phyloP scores from a whole-genome alignment of 2,797 vertebrate species.

The Rhynchotus rufescens region DNA sequence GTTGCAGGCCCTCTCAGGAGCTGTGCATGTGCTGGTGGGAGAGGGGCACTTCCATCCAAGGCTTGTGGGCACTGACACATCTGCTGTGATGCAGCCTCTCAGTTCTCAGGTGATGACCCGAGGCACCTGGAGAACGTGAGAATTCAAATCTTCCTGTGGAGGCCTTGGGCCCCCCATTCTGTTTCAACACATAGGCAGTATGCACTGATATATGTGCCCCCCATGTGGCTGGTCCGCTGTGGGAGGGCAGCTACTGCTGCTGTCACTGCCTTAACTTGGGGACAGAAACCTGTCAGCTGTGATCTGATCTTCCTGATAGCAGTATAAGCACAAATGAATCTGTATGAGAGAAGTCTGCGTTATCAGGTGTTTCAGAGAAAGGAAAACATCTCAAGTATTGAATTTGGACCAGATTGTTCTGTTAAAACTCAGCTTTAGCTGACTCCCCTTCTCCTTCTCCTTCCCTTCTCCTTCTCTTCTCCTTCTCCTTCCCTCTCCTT shows the following conservation, averaged over 20 bases:
- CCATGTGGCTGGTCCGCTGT: neutral
- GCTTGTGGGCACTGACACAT: neutral
- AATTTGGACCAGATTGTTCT: neutral
- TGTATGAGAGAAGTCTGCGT: neutral
- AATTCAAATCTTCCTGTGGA: neutral
- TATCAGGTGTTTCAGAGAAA: neutral
- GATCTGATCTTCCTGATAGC: neutral
- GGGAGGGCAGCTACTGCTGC: neutral
- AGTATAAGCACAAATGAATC: neutral
- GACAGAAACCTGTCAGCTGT: neutral
- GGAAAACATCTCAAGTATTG: neutral
- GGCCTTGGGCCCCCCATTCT: neutral
- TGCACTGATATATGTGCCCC: rapidly evolving
- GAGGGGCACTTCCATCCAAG: neutral
- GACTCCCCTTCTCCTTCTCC: neutral
- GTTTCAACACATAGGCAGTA: neutral
- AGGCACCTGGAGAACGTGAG: neutral
- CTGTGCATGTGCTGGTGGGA: neutral
- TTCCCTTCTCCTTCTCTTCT: neutral
- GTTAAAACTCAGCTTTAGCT: neutral
- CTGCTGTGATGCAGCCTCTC: rapidly evolving
- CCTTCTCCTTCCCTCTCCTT: too few relatives aligned
- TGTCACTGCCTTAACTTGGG: neutral
- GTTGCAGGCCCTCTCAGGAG: neutral
- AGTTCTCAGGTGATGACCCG: neutral